Evolutionary conservation across 1,140 invertebrate genomes (phyloP), one percentile per base, ranked within the genome.

Genomic region (Drosophila lacertosa): DNA sequence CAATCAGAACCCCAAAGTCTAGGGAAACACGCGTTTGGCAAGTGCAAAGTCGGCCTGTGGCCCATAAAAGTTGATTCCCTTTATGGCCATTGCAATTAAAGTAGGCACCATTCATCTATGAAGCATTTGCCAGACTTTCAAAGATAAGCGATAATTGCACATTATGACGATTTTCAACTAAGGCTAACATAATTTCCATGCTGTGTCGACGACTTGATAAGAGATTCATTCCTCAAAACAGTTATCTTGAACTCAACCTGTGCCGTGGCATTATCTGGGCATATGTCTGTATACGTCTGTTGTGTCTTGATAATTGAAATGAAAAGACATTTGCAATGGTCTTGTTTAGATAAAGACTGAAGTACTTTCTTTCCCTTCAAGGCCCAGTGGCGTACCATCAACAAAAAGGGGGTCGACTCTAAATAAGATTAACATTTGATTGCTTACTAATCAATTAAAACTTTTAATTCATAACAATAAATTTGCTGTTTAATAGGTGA

Each of bases 41-140:
- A 70, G 67, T 70, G 67, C 67, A 70, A 70, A 70, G 67, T 70
- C 67, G 67, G 67, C 67, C 67, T 70, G 44, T n/a, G 26, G 35
- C n/a, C 29, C n/a, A 51, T 70, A 65, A 51, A 70, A 64, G 60
- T 70, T 70, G 67, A 70, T 70, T 70, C 67, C 60, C 67, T 65
- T 70, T 48, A 70, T 70, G 26, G 32, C 42, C 32, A 42, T 48
- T 48, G 67, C 51, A 58, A 70, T 70, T 59, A 71, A 71, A 53
- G 62, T 66, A 47, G 62, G 68, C 63, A 24, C 47, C 62, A 71
- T 71, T 71, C 63, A 71, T 66, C 62, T 66, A 66, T 66, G 50
- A 71, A 45, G 24, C 63, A 66, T 71, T 71, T 47, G 37, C 45
- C 32, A 66, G 63, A 66, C 53, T 66, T 59, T 44, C 48, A 5